Evolutionary conservation across 2,888 invertebrate genomes (phyloP), one percentile per base, ranked within the genome.

Genomic region (Aleiodes leptofemur): DNA sequence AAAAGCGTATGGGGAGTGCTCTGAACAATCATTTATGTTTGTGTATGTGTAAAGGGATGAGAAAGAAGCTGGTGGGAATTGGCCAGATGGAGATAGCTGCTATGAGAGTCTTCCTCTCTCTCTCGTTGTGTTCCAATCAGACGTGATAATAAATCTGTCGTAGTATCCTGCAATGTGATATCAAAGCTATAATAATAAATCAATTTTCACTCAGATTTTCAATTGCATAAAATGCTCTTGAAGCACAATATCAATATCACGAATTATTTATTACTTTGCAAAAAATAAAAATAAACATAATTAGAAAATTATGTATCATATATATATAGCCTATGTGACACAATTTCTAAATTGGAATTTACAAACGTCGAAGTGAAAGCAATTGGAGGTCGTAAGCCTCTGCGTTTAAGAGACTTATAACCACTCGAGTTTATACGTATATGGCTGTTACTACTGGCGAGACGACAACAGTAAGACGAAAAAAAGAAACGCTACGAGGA

Each of bases 271-370:
- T 38, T 7, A 43, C 3, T 43, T 16, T 43, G 14, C 23, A 23
- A 23, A 23, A 23, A 23, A 23, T 1, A 48, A 64, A n/a, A n/a
- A n/a, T n/a, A n/a, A n/a, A n/a, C n/a, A n/a, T n/a, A n/a, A 64
- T 64, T 16, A 34, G 59, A 59, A 34, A 59, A 64, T 48, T 13
- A 43, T 64, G 14, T 23, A 48, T 43, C 48, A 14, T 23, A 48
- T 43, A 13, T 34, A 57, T 13, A 9, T 13, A 31, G 1, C 23
- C 14, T 1, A 53, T 13, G 34, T 76, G 68, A 53, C 76, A 74
- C 69, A 74, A 59, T 59, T 74, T 74, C 73, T 74, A 69, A 74
- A 73, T 59, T 50, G 73, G 51, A 74, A 74, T 73, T 23, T 31
- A 34, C 51, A 57, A 57, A 59, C 61, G 51, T 51, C 74, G 23